Evolutionary conservation across 2,113 vertebrate species (phyloP).

Genomic region (Lota lota): DNA sequence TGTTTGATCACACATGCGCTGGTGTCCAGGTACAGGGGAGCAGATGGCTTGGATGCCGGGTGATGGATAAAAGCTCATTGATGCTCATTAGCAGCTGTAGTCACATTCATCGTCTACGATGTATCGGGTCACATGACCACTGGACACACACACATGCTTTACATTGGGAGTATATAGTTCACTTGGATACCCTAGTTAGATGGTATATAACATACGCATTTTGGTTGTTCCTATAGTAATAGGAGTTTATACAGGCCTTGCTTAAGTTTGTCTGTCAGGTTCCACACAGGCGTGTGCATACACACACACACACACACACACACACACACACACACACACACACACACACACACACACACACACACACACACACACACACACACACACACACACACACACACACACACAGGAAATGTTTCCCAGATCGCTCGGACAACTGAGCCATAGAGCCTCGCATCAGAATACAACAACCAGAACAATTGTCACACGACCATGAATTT

Average conservation of each 20-base stretch:
- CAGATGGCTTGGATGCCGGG: conserved; percentile 64
- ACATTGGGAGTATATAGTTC: no score
- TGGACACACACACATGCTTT: background rate
- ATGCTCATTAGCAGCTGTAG: conserved; percentile 55
- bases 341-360: conserved; percentile 17
- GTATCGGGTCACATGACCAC: background rate
- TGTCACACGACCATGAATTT: no score
- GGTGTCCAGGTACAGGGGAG: conserved; percentile 13
- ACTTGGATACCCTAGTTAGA: no score
- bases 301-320: background rate
- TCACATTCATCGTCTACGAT: background rate
- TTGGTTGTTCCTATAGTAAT: no score
- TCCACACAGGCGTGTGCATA: background rate
- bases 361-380: background rate
- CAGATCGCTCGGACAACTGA: no score
- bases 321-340: conserved; percentile 13
- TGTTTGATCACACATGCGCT: background rate
- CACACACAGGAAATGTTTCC: no score
- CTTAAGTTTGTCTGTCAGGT: no score
- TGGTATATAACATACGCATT: no score
- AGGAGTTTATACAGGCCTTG: no score
- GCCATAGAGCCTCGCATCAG: no score
- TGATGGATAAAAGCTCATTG: conserved; percentile 69
- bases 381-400: no score
- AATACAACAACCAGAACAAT: no score